phyloP scores from a whole-genome alignment of 2,888 invertebrate genomes.

The Schizaphis graminum region DNA sequence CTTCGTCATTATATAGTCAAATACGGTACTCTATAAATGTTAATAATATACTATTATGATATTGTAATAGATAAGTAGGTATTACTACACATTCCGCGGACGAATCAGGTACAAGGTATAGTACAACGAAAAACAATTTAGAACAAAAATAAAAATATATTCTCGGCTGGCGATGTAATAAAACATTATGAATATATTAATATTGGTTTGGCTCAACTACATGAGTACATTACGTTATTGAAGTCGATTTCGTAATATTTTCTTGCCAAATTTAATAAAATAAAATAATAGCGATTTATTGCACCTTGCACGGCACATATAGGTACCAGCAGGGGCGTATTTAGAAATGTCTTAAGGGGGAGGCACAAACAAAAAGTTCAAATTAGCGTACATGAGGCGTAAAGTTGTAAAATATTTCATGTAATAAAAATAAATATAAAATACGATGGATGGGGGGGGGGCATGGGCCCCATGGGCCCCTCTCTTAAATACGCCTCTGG shows the following conservation, averaged over 20 bases:
- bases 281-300: not conserved
- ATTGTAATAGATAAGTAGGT: not conserved
- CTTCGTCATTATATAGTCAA: not conserved
- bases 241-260: not conserved
- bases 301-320: not conserved
- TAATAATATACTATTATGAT: not conserved
- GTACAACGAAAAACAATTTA: not conserved
- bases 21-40: not conserved
- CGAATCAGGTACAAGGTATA: not conserved
- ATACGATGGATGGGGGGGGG: too few relatives aligned
- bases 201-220: not conserved
- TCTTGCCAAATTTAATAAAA: not conserved
- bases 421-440: too few relatives aligned
- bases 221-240: not conserved
- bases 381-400: too few relatives aligned
- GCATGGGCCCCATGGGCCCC: too few relatives aligned
- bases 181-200: not conserved
- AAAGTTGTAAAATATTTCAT: too few relatives aligned
- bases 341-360: too few relatives aligned
- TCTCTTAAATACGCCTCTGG: too few relatives aligned
- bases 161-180: not conserved
- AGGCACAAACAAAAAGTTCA: too few relatives aligned
- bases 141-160: not conserved
- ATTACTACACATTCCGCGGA: not conserved
- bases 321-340: not conserved